A percentile compares a stretch with the other conserved stretches of the same genome.
Conservation (phyloP, 2,888 invertebrate species). For the Drepanosiphum platanoidis region DNA sequence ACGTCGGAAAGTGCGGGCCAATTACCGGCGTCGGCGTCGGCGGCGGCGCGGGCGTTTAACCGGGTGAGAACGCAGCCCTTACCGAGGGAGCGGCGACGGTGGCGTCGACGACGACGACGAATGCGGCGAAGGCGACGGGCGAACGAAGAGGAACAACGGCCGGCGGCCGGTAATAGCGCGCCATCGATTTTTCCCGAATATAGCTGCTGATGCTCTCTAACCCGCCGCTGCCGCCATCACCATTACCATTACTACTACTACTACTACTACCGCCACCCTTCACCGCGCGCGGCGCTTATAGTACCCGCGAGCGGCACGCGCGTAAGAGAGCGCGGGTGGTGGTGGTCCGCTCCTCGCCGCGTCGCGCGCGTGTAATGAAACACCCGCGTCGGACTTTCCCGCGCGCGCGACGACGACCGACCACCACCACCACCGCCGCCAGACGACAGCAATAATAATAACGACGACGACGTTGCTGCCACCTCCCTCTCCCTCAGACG, state of each 20-base stretch:
- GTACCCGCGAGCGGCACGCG: background rate
- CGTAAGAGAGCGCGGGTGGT: background rate
- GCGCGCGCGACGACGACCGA: constrained; percentile 39
- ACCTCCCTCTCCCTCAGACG: background rate
- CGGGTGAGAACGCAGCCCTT: constrained; percentile 47
- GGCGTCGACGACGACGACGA: background rate
- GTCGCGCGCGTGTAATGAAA: constrained; percentile 37
- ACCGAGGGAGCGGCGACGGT: background rate
- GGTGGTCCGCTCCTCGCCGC: constrained; percentile 4
- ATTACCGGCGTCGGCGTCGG: background rate
- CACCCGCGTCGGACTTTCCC: constrained; percentile 46
- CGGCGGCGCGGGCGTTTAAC: constrained; percentile 17
- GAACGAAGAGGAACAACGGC: constrained; percentile 33
- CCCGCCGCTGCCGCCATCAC: background rate
- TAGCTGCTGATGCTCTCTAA: constrained; percentile 27
- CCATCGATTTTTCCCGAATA: constrained; percentile 61
- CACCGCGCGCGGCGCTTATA: too few species aligned
- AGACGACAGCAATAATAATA: constrained; percentile 49
- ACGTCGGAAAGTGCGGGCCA: background rate
- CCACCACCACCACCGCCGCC: constrained; percentile 46
- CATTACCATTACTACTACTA: background rate
- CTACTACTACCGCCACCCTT: background rate
- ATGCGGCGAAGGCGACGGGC: background rate
- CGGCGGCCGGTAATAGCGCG: constrained; percentile 53
- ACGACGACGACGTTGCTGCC: constrained; percentile 1